These are phyloP conservation scores for Drosophila subquinaria DNA, from an alignment of 2,888 invertebrate genomes.

Conservation along the genomic window DNA sequence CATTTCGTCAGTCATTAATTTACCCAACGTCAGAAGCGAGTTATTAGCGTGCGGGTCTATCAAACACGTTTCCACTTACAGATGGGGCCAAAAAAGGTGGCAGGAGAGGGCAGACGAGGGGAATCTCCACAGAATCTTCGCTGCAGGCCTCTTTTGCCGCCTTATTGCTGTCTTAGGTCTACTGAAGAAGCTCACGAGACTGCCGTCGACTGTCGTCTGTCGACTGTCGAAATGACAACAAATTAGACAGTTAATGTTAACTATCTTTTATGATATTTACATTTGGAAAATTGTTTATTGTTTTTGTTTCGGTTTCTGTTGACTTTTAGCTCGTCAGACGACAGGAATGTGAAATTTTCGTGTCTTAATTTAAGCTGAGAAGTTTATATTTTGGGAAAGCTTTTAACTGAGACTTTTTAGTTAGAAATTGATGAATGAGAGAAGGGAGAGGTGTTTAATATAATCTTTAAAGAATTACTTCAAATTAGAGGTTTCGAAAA, in stretches of 20 bases:
- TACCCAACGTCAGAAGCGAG: slow-evolving; percentile 69
- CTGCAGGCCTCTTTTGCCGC: slow-evolving; percentile 63
- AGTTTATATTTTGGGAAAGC: slow-evolving; percentile 19
- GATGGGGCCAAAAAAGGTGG: background rate
- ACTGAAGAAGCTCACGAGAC: slow-evolving; percentile 70
- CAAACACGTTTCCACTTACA: slow-evolving; percentile 67
- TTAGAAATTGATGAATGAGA: background rate
- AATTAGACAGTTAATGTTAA: slow-evolving; percentile 80
- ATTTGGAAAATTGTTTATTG: slow-evolving; percentile 66
- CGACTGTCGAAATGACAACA: slow-evolving; percentile 70
- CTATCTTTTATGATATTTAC: slow-evolving; percentile 79
- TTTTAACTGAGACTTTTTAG: slow-evolving; percentile 10
- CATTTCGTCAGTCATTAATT: slow-evolving; percentile 78
- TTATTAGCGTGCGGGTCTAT: slow-evolving; percentile 75
- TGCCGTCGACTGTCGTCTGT: slow-evolving; percentile 29
- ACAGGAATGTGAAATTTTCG: slow-evolving; percentile 19
- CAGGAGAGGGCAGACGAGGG: background rate
- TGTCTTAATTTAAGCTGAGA: slow-evolving; percentile 10
- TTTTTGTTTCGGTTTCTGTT: slow-evolving; percentile 13
- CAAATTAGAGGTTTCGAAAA: background rate
- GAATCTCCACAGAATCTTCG: slow-evolving; percentile 42
- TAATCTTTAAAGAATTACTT: background rate
- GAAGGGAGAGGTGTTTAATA: background rate
- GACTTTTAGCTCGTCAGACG: slow-evolving; percentile 13
- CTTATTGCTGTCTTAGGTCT: slow-evolving; percentile 53